Conservation (phyloP, 2,797 vertebrate genomes). For the Sebastes paucispinis region DNA sequence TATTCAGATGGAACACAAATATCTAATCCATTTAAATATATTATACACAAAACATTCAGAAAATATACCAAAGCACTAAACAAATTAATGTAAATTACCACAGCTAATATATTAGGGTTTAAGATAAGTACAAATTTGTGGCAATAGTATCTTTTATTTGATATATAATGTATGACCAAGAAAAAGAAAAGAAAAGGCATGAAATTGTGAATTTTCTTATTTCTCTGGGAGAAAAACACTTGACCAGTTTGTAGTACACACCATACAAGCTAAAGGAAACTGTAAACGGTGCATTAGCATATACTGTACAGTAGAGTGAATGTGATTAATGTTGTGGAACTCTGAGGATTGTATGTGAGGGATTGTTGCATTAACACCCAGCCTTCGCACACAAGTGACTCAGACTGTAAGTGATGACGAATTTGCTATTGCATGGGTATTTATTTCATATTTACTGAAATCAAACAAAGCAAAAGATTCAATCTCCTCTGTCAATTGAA, state of each 20-base stretch:
- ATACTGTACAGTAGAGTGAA: neutral
- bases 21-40: neutral
- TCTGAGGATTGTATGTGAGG: neutral
- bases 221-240: neutral
- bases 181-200: neutral
- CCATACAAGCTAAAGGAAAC: neutral
- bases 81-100: neutral
- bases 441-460: neutral
- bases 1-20: neutral
- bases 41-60: neutral
- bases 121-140: neutral
- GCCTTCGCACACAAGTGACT: neutral
- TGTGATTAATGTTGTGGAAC: neutral
- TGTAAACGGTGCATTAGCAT: neutral
- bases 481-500: neutral
- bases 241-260: neutral
- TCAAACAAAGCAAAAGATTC: neutral
- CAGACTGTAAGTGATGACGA: neutral
- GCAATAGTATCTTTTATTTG: neutral
- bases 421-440: neutral
- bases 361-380: conserved; percentile 22
- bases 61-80: neutral
- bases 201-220: neutral
- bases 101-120: neutral
- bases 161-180: neutral